Conservation (phyloP, 1,140 invertebrate species). For the Lordiphosa stackelbergi region DNA sequence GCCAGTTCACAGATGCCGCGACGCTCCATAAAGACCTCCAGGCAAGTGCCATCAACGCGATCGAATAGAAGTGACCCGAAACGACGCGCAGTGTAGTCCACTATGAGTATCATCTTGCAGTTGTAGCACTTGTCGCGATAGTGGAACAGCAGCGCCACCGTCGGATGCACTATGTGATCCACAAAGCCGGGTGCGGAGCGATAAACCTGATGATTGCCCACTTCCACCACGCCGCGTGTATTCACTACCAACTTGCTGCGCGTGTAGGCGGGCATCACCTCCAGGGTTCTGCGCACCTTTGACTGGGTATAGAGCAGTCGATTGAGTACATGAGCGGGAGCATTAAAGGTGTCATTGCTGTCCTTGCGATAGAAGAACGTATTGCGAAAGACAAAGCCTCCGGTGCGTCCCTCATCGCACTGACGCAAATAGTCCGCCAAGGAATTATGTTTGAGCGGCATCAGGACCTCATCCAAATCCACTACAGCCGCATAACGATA, state of each 20-base stretch:
- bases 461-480: conserved; percentile 82
- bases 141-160: conserved; percentile 69
- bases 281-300: conserved; percentile 79
- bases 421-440: conserved; percentile 70
- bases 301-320: conserved; percentile 77
- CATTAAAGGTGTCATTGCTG: conserved; percentile 78
- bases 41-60: conserved; percentile 76
- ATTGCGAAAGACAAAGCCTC: conserved; percentile 81
- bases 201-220: conserved; percentile 83
- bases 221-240: conserved; percentile 79
- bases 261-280: conserved; percentile 79
- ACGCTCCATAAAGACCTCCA: conserved; percentile 67
- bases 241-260: conserved; percentile 82
- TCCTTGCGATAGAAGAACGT: conserved; percentile 82
- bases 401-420: conserved; percentile 64
- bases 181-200: conserved; percentile 61
- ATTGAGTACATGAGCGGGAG: conserved; percentile 74
- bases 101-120: conserved; percentile 78
- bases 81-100: conserved; percentile 77
- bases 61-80: conserved; percentile 75
- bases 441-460: conserved; percentile 78
- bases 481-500: conserved; percentile 79
- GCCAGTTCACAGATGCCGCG: conserved; percentile 58
- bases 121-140: conserved; percentile 76
- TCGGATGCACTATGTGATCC: conserved; percentile 57